Evolutionary conservation across 64 coral and sea anemone species (phyloP).

Genomic region (Cladopsammia gracilis): DNA sequence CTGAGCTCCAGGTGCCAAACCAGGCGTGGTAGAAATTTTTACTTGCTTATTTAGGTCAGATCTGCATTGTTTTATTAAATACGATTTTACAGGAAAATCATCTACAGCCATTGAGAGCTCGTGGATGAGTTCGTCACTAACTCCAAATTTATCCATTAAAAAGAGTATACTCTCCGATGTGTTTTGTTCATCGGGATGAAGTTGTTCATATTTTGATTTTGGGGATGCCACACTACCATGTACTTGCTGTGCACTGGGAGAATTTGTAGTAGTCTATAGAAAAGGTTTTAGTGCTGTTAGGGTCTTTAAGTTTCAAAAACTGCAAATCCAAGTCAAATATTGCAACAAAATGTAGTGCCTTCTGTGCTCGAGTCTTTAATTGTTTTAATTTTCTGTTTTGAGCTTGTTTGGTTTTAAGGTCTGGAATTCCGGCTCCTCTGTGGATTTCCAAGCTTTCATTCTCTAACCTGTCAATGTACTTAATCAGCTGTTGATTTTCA

Average conservation of each 20-base stretch:
- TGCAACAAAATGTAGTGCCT: slow-evolving; percentile 5
- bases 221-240: background rate
- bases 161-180: slow-evolving; percentile 56
- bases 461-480: slow-evolving; percentile 25
- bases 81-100: slow-evolving; percentile 39
- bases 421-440: slow-evolving; percentile 14
- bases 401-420: slow-evolving; percentile 16
- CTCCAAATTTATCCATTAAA: slow-evolving; percentile 68
- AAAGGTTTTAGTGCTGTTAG: background rate
- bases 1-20: background rate
- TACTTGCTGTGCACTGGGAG: background rate
- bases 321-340: slow-evolving; percentile 3
- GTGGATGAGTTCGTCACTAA: background rate
- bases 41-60: slow-evolving; percentile 12
- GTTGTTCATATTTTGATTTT: slow-evolving; percentile 19
- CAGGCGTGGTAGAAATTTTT: slow-evolving; percentile 41
- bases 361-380: slow-evolving; percentile 11
- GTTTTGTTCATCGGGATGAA: slow-evolving; percentile 32
- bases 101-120: slow-evolving; percentile 61
- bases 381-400: slow-evolving; percentile 42
- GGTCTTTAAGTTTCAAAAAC: slow-evolving; percentile 16
- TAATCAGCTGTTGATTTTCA: background rate
- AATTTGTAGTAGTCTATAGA: slow-evolving; percentile 3
- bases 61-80: slow-evolving; percentile 46
- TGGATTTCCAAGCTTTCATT: slow-evolving; percentile 1